Conservation (phyloP, 2,797 vertebrate species). For the Trematomus bernacchii region DNA sequence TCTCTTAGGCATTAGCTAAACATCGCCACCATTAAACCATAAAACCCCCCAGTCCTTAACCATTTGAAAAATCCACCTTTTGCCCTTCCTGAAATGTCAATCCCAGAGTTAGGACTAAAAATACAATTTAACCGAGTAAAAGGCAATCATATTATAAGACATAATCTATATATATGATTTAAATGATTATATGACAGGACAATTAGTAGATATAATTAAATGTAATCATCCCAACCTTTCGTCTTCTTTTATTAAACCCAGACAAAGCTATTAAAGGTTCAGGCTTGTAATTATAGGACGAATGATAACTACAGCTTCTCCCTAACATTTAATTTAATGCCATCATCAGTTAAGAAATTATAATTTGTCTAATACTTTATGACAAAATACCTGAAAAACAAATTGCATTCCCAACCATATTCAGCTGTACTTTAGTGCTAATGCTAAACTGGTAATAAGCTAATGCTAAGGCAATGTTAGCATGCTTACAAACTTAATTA, state of each 20-base stretch:
- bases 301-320: background rate
- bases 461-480: background rate
- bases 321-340: background rate
- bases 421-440: background rate
- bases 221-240: slow-evolving; percentile 27
- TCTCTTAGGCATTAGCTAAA: too few species aligned
- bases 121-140: too few species aligned
- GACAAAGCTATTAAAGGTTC: slow-evolving; percentile 6
- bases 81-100: too few species aligned
- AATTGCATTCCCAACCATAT: background rate
- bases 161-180: too few species aligned
- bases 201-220: slow-evolving; percentile 26
- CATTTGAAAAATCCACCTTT: too few species aligned
- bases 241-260: slow-evolving; percentile 19
- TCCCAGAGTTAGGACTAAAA: too few species aligned
- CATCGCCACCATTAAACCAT: too few species aligned
- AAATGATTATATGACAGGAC: too few species aligned
- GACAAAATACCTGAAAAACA: background rate
- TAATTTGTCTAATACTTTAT: background rate
- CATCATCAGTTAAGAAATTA: background rate
- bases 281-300: background rate
- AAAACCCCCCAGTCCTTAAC: too few species aligned
- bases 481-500: background rate
- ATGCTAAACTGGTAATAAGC: background rate
- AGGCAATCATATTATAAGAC: too few species aligned